Percentiles rank a stretch among this genome's conserved stretches.
Evolutionary conservation across 2,888 invertebrate genomes (phyloP).

Genomic region (Auanema freiburgensis): DNA sequence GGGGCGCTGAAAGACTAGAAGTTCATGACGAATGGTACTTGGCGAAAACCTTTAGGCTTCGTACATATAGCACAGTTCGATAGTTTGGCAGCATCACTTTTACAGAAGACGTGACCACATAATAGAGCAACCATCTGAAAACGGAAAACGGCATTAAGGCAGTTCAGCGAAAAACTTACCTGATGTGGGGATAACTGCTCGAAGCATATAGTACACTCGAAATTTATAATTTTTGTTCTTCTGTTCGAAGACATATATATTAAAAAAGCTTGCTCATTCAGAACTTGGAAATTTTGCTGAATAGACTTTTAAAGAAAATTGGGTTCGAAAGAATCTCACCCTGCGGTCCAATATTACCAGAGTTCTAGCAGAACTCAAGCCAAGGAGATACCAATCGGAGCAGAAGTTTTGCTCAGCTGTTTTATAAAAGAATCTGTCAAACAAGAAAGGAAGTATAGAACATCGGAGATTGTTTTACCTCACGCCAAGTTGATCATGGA

Average conservation of each 20-base stretch:
- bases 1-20: not conserved
- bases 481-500: too few relatives aligned
- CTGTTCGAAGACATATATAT: not conserved
- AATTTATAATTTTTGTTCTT: not conserved
- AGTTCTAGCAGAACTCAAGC: too few relatives aligned
- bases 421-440: too few relatives aligned
- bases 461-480: too few relatives aligned
- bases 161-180: not conserved
- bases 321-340: too few relatives aligned
- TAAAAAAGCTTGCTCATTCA: not conserved
- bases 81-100: not conserved
- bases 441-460: too few relatives aligned
- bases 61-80: not conserved
- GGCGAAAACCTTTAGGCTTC: too few relatives aligned
- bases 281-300: not conserved
- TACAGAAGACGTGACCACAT: constrained; percentile 1
- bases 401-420: too few relatives aligned
- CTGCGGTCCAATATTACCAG: too few relatives aligned
- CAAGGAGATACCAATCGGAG: too few relatives aligned
- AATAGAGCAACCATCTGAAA: constrained; percentile 3
- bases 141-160: too few relatives aligned
- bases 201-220: not conserved
- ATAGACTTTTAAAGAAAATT: not conserved
- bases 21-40: too few relatives aligned
- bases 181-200: not conserved